Percentiles rank a stretch among this genome's conserved stretches.
Conservation (phyloP, 2,113 vertebrate species). For the Dipodomys merriami region DNA sequence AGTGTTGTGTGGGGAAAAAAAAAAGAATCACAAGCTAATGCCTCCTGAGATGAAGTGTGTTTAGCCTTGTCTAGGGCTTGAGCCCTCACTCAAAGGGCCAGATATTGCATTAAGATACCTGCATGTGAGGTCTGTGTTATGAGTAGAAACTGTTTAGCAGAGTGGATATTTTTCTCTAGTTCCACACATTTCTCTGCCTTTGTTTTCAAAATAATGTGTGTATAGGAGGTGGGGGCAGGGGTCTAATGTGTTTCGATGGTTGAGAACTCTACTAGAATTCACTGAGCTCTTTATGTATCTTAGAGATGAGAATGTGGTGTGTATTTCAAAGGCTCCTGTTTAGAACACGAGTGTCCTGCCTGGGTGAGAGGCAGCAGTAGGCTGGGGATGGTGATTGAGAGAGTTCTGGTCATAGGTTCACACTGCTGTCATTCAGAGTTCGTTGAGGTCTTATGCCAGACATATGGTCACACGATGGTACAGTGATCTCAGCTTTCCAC, state of each 20-base stretch:
- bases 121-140: neutral
- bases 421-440: neutral
- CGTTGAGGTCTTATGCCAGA: neutral
- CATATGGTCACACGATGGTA: neutral
- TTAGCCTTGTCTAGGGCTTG: slow-evolving; percentile 23
- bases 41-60: neutral
- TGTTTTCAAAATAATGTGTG: slow-evolving; percentile 21
- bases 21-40: neutral
- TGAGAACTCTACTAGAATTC: neutral
- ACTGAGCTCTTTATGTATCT: neutral
- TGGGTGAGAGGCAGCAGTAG: slow-evolving; percentile 7
- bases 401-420: neutral
- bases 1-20: slow-evolving; percentile 34
- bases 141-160: neutral
- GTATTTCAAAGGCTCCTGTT: slow-evolving; percentile 24
- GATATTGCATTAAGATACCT: neutral
- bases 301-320: neutral
- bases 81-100: rapidly evolving
- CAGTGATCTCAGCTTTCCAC: neutral
- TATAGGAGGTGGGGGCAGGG: neutral
- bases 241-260: neutral
- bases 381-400: neutral
- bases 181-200: neutral
- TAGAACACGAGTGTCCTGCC: neutral
- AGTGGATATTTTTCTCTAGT: neutral